These are phyloP conservation scores for Melanchra persicariae DNA, from an alignment of 2,888 invertebrate species.

Conservation along the genomic window DNA sequence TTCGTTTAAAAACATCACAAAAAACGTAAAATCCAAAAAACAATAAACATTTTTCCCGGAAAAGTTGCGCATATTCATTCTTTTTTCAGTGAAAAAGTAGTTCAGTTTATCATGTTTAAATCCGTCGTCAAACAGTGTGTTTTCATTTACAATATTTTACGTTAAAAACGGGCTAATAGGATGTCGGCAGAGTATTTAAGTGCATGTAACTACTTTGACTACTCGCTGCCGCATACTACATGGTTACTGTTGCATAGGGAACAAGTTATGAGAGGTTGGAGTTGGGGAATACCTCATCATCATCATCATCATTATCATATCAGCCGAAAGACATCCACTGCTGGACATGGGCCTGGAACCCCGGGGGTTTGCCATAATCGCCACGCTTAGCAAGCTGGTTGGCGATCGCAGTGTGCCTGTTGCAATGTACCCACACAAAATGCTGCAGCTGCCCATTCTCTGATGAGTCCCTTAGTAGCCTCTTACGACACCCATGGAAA, in stretches of 20 bases:
- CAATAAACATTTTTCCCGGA: not conserved
- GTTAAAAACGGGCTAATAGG: constrained; percentile 51
- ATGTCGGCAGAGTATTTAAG: constrained; percentile 53
- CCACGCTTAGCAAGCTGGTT: too few relatives aligned
- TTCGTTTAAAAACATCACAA: not conserved
- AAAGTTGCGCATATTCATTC: not conserved
- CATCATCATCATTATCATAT: too few relatives aligned
- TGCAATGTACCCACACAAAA: too few relatives aligned
- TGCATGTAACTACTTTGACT: constrained; percentile 53
- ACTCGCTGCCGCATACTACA: constrained; percentile 27
- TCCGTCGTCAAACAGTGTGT: constrained; percentile 33
- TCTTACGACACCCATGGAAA: too few relatives aligned
- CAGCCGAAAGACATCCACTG: too few relatives aligned
- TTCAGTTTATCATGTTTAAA: constrained; percentile 27
- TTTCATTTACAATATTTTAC: constrained; percentile 52
- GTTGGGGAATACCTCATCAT: too few relatives aligned
- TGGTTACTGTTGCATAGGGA: constrained; percentile 1
- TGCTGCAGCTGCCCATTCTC: too few relatives aligned
- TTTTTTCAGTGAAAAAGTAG: constrained; percentile 22
- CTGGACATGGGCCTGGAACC: too few relatives aligned
- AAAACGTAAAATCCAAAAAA: not conserved
- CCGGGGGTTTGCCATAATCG: too few relatives aligned
- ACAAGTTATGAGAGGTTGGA: constrained; percentile 21
- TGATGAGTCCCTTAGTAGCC: too few relatives aligned
- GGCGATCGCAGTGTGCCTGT: too few relatives aligned